Evolutionary conservation across 1,140 invertebrate species (phyloP).

Genomic region (Uloborus diversus): DNA sequence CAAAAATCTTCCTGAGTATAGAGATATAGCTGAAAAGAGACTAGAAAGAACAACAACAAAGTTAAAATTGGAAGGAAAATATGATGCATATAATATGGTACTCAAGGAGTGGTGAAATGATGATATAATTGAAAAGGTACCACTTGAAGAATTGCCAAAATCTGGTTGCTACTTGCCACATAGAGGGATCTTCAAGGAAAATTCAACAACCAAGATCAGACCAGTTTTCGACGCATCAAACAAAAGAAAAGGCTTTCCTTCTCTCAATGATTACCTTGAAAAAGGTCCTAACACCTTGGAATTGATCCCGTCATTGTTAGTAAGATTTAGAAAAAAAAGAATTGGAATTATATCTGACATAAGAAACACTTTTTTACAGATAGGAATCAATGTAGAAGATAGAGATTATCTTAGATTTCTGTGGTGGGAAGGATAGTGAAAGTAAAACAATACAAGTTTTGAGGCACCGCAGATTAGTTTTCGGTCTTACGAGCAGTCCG

Average conservation of each 20-base stretch:
- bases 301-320: conserved; percentile 62
- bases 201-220: conserved; percentile 57
- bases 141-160: not conserved
- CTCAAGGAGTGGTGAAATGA: conserved; percentile 49
- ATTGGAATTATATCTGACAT: conserved; percentile 65
- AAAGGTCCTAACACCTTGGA: conserved; percentile 48
- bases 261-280: conserved; percentile 49
- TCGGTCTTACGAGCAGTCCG: not conserved
- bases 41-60: not conserved
- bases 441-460: not conserved
- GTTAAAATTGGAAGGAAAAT: not conserved
- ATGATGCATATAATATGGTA: conserved; percentile 23
- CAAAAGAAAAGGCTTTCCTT: conserved; percentile 55
- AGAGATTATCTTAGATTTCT: conserved; percentile 12
- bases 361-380: conserved; percentile 65
- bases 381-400: conserved; percentile 56
- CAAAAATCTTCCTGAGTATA: not conserved
- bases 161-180: conserved; percentile 56
- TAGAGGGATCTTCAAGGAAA: conserved; percentile 54
- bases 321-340: conserved; percentile 62
- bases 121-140: conserved; percentile 48
- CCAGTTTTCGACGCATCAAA: conserved; percentile 59
- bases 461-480: not conserved
- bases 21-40: not conserved
- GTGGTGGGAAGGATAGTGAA: conserved; percentile 13